Evolutionary conservation across 2,888 invertebrate genomes (phyloP).

Genomic region (Lochmaea capreae): DNA sequence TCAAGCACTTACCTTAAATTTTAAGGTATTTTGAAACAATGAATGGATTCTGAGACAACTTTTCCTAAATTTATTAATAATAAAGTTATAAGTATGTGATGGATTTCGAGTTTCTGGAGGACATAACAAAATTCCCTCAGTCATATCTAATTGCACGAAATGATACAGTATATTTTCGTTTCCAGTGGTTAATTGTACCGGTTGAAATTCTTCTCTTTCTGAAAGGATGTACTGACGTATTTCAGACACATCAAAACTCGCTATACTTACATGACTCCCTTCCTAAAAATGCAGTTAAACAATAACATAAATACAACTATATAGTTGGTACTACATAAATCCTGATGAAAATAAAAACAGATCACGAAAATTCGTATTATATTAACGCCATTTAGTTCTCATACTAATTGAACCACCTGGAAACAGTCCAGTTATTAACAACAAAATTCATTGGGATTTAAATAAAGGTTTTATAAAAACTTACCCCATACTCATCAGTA

Average conservation of each 20-base stretch:
- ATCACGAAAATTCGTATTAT: too few species aligned
- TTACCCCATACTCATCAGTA: conserved; percentile 75
- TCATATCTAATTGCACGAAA: conserved; percentile 78
- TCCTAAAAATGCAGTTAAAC: conserved; percentile 66
- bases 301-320: too few species aligned
- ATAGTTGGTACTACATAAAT: too few species aligned
- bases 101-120: conserved; percentile 65
- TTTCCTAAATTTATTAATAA: conserved; percentile 77
- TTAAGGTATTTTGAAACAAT: conserved; percentile 77
- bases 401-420: too few species aligned
- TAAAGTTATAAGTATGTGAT: conserved; percentile 62
- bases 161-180: conserved; percentile 80
- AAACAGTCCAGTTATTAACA: neutral
- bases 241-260: conserved; percentile 76
- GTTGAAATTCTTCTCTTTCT: conserved; percentile 75
- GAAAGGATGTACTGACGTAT: conserved; percentile 78
- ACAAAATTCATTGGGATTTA: too few species aligned
- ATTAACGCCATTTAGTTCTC: too few species aligned
- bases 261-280: conserved; percentile 73
- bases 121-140: conserved; percentile 78
- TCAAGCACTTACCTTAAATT: conserved; percentile 65
- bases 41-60: conserved; percentile 80
- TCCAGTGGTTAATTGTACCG: conserved; percentile 74
- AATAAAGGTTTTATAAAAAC: conserved; percentile 52
- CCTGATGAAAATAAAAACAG: too few species aligned